Base-by-base conservation (phyloP, 2,888 invertebrate genomes). In the Drosophila paramelanica region DNA sequence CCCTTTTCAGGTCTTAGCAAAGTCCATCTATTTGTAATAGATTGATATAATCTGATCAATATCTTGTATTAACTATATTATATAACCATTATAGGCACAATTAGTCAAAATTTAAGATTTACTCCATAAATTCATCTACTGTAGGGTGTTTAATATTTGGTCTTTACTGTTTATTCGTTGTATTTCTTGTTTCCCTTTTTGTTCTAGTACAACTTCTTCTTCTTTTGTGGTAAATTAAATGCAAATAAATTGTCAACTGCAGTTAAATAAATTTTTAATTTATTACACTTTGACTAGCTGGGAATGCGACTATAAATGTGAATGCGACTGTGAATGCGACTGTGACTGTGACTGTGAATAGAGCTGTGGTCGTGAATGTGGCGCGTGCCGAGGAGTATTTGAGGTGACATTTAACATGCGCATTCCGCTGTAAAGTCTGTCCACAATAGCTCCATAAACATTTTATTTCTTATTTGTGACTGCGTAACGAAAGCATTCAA, bases 241-340 rank as follows among this genome's bases (percentile, higher is more conserved):
- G 85, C 87, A 88, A 88, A 88, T 85, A 85, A 85, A 85, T 85
- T 85, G 85, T 85, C 85, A 85, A 85, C 85, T 85, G 89, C 85
- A 85, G 89, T 75, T 79, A 81, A 88, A 87, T 87, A 87, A 84
- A 87, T 84, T 81, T 85, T 87, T 88, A 87, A 87, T 88, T 83
- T 83, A 83, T 85, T 82, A 74, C 77, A 67, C 68, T 81, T 74
- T 79, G 82, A 79, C 77, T 72, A 52, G 71, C 73, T 51, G 23
- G 52, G 27, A 45, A 42, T 67, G 61, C 25, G 45, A 58, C 1
- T 43, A 7, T 38, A 50, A 42, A 10, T 66, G 43, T 64, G 53
- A 56, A 6, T 58, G 25, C 2, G 42, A 27, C 13, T 23, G 31
- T 46, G 51, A 51, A n/a, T 57, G 47, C 6, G 17, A 42, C 17